Evolutionary conservation across 2,888 invertebrate species (phyloP).

Genomic region (Spodoptera littoralis): DNA sequence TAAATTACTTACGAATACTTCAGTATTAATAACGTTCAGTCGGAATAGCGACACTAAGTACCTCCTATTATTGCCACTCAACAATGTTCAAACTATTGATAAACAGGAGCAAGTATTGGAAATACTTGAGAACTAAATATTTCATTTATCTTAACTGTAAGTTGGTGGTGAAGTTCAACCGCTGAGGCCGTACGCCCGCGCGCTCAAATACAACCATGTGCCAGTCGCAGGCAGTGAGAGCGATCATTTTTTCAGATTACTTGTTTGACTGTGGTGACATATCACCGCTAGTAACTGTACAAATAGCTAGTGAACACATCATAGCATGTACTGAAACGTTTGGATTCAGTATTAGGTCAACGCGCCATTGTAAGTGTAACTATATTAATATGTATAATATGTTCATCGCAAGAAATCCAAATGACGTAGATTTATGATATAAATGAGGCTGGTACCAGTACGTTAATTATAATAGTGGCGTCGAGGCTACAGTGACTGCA

Average conservation of each 20-base stretch:
- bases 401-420: background rate
- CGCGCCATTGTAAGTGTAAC: background rate
- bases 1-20: too few species aligned
- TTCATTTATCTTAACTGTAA: slow-evolving; percentile 35
- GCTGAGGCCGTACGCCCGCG: background rate
- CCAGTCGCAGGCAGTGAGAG: too few species aligned
- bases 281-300: too few species aligned
- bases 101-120: slow-evolving; percentile 42
- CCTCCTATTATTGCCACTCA: slow-evolving; percentile 18
- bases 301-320: too few species aligned
- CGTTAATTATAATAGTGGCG: slow-evolving; percentile 35
- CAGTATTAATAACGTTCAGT: slow-evolving; percentile 1
- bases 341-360: too few species aligned
- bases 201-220: too few species aligned
- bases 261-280: too few species aligned
- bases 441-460: slow-evolving; percentile 18
- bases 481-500: slow-evolving; percentile 1
- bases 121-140: slow-evolving; percentile 48
- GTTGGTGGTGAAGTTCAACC: slow-evolving; percentile 19
- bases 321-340: too few species aligned
- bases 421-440: slow-evolving; percentile 11
- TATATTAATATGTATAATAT: background rate
- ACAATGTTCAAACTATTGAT: slow-evolving; percentile 37
- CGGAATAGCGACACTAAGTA: slow-evolving; percentile 12
- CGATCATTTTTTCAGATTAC: too few species aligned